A percentile compares a stretch with the other conserved stretches of the same genome.
Evolutionary conservation across 1,140 invertebrate genomes (phyloP).

Genomic region (Propsilocerus akamusi): DNA sequence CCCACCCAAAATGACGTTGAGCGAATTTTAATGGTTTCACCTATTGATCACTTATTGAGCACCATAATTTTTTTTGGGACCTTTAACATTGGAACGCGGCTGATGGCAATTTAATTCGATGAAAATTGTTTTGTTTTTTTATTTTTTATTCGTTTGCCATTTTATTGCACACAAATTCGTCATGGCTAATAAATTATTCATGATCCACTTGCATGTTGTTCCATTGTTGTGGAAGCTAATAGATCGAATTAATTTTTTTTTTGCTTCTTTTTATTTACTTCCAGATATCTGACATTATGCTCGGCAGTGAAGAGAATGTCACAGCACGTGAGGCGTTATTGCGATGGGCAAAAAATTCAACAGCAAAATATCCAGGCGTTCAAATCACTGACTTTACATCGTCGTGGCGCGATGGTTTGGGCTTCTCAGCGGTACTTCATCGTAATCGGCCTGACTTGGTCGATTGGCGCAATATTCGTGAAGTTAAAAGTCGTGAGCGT

Average conservation of each 20-base stretch:
- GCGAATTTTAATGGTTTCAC: too few relatives aligned
- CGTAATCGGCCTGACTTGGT: conserved; percentile 81
- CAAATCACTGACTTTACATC: conserved; percentile 66
- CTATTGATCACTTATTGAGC: too few relatives aligned
- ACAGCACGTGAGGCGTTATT: conserved; percentile 70
- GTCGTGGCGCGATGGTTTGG: conserved; percentile 78
- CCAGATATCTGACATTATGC: conserved; percentile 76
- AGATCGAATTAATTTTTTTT: conserved; percentile 8
- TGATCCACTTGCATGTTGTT: not conserved
- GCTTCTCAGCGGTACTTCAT: conserved; percentile 80
- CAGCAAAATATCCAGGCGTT: conserved; percentile 72
- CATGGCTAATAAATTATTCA: conserved; percentile 3
- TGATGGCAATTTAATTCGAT: too few relatives aligned
- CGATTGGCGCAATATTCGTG: conserved; percentile 61
- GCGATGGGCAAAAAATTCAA: conserved; percentile 67
- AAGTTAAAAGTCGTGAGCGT: conserved; percentile 43
- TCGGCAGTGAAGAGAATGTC: conserved; percentile 59
- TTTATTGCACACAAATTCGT: too few relatives aligned
- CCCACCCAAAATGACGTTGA: too few relatives aligned
- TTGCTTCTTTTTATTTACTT: conserved; percentile 11
- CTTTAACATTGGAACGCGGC: too few relatives aligned
- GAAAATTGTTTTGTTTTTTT: too few relatives aligned
- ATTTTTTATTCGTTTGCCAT: too few relatives aligned
- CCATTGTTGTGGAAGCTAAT: too few relatives aligned
- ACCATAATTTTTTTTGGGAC: too few relatives aligned